phyloP scores from a whole-genome alignment of 2,888 invertebrate species.

The Philereme transversata region DNA sequence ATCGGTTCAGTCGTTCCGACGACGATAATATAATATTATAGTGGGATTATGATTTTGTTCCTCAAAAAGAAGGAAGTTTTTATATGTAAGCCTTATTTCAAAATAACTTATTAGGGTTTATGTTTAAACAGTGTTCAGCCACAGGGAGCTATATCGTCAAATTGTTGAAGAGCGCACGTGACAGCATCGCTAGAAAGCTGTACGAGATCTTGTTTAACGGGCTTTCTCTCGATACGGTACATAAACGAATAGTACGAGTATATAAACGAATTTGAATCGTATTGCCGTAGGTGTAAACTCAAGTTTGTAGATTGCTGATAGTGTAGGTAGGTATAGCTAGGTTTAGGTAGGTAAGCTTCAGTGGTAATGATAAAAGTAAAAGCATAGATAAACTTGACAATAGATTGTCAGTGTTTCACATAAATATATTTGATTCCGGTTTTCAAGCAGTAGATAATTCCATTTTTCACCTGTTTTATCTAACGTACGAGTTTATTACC shows the following conservation, averaged over 20 bases:
- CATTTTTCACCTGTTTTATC: too few relatives aligned
- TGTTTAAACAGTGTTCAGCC: slow-evolving; percentile 59
- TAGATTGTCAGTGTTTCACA: neutral
- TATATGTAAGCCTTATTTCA: too few relatives aligned
- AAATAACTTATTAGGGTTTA: too few relatives aligned
- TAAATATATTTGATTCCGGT: too few relatives aligned
- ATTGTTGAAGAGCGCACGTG: slow-evolving; percentile 63
- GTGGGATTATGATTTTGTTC: too few relatives aligned
- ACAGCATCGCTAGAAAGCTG: slow-evolving; percentile 64
- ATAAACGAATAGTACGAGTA: slow-evolving; percentile 21
- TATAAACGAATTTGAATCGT: slow-evolving; percentile 8
- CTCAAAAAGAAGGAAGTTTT: too few relatives aligned
- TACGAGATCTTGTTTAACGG: slow-evolving; percentile 60
- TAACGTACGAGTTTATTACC: too few relatives aligned
- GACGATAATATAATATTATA: too few relatives aligned
- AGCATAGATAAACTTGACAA: slow-evolving; percentile 8
- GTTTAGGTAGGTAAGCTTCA: slow-evolving; percentile 25
- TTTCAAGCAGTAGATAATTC: too few relatives aligned
- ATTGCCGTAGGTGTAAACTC: slow-evolving; percentile 16
- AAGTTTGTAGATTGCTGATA: slow-evolving; percentile 20
- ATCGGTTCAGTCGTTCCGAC: too few relatives aligned
- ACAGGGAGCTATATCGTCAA: slow-evolving; percentile 58
- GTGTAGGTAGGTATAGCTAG: slow-evolving; percentile 23
- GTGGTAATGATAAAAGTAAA: slow-evolving; percentile 5
- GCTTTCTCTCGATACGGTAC: slow-evolving; percentile 75